Evolutionary conservation across 1,140 invertebrate species (phyloP).

Genomic region (Bombyx mori): DNA sequence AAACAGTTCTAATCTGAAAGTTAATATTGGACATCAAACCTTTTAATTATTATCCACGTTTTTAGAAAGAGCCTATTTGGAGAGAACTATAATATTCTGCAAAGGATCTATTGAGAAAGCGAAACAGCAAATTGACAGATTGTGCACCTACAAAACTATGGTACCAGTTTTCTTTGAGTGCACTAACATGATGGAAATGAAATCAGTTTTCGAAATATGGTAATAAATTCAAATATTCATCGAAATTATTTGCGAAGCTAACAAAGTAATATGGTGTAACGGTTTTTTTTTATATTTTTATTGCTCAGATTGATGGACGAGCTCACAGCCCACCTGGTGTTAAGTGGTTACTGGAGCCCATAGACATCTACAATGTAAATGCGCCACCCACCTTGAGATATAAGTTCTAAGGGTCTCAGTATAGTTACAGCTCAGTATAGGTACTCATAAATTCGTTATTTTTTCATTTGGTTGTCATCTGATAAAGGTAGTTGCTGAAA

Average conservation of each 20-base stretch:
- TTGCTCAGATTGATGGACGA: no score
- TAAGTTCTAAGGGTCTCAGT: no score
- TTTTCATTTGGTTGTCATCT: no score
- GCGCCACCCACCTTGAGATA: no score
- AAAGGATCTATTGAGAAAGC: conserved; percentile 26
- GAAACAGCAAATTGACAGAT: conserved; percentile 23
- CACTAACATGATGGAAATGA: conserved; percentile 2
- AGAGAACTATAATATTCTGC: conserved; percentile 16
- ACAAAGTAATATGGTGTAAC: not conserved
- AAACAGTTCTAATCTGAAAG: not conserved
- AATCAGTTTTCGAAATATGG: not conserved
- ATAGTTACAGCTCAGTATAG: no score
- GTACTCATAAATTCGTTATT: no score
- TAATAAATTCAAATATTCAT: not conserved
- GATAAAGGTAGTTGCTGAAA: no score
- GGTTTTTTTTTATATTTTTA: no score
- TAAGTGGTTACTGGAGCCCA: no score
- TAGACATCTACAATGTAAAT: no score
- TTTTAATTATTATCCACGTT: not conserved
- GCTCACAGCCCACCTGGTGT: no score
- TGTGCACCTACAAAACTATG: conserved; percentile 20
- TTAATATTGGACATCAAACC: not conserved
- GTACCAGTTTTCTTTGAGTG: conserved; percentile 11
- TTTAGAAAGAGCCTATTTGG: conserved; percentile 18
- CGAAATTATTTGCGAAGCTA: not conserved